Evolutionary conservation across 2,113 vertebrate species (phyloP).

Genomic region (Aix galericulata): DNA sequence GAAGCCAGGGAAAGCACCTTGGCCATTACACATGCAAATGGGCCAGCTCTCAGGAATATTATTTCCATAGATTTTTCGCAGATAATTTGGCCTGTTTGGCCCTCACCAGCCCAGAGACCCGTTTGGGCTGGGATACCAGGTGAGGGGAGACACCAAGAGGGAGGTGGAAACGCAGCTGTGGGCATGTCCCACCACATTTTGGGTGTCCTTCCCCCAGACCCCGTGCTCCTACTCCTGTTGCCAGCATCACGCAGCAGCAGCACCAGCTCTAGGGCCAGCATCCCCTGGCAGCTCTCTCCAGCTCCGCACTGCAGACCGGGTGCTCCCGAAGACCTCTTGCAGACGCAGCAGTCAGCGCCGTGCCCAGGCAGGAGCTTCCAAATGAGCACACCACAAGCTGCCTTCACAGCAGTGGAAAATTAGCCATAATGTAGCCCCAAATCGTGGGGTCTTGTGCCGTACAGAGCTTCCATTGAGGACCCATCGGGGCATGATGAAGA

Average conservation of each 20-base stretch:
- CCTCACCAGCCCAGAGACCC: neutral
- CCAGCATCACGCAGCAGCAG: neutral
- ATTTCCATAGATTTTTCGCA: constrained; percentile 28
- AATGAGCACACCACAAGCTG: neutral
- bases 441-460: neutral
- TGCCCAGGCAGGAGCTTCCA: neutral
- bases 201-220: neutral
- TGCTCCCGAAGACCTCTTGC: neutral
- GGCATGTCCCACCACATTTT: accelerated
- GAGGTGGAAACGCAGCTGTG: neutral
- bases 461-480: neutral
- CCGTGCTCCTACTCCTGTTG: too few relatives aligned
- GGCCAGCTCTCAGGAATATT: neutral
- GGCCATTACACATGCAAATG: constrained; percentile 37
- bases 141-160: constrained; percentile 42
- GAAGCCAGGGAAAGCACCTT: constrained; percentile 37
- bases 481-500: neutral
- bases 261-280: neutral
- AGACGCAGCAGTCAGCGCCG: neutral
- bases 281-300: neutral
- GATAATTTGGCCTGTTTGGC: neutral
- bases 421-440: neutral
- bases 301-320: neutral
- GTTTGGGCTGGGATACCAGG: neutral
- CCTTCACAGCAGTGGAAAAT: neutral